phyloP scores from a whole-genome alignment of 1,140 invertebrate species.

The Littorina saxatilis region DNA sequence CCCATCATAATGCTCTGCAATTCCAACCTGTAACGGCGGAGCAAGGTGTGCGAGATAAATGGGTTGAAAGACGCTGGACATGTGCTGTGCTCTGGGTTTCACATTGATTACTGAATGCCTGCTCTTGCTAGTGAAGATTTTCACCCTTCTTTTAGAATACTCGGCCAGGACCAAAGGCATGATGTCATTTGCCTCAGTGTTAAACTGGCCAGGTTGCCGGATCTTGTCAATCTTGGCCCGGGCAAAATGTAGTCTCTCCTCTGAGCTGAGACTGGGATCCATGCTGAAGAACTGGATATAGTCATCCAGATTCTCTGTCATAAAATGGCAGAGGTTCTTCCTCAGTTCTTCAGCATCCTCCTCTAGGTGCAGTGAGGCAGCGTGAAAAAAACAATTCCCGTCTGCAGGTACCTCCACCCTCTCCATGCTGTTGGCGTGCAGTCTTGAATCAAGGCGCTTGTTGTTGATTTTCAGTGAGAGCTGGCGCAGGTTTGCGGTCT shows the following conservation, averaged over 20 bases:
- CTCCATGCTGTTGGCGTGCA: not conserved
- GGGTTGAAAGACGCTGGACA: not conserved
- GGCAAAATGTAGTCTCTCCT: not conserved
- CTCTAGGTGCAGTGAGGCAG: not conserved
- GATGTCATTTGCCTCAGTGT: not conserved
- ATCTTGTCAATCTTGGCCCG: conserved; percentile 11
- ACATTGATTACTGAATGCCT: not conserved
- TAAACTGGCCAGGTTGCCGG: conserved; percentile 1
- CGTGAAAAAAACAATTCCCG: not conserved
- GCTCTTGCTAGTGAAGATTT: conserved; percentile 7
- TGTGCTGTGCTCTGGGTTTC: not conserved
- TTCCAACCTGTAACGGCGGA: not conserved
- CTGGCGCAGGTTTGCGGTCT: not conserved
- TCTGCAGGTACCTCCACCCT: not conserved
- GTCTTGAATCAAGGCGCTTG: not conserved
- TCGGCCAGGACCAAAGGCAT: conserved; percentile 1
- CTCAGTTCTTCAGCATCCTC: conserved; percentile 3
- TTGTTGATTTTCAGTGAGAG: not conserved
- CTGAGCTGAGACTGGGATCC: not conserved
- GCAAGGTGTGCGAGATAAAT: not conserved
- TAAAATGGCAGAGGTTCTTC: not conserved
- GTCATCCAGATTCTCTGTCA: not conserved
- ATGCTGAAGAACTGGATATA: not conserved
- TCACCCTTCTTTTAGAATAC: not conserved
- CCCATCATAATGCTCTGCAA: conserved; percentile 8